Conservation (phyloP, 2,888 invertebrate species). For the Ornithoptera alexandrae region DNA sequence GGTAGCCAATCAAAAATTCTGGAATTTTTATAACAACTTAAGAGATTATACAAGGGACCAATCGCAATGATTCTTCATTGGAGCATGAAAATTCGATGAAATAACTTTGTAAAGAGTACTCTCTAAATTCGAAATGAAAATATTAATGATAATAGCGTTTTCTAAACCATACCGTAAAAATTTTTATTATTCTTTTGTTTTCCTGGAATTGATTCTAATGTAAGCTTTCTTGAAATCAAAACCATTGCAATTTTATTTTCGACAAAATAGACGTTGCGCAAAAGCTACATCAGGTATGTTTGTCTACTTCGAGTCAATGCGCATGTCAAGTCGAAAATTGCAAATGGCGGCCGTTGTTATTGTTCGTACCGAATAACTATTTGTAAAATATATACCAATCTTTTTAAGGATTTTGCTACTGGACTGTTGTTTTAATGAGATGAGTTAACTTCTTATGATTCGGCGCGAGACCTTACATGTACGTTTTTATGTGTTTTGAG, state of each 20-base stretch:
- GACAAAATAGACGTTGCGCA: constrained; percentile 42
- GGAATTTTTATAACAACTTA: constrained; percentile 60
- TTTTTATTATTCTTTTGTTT: not conserved
- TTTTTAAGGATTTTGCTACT: constrained; percentile 82
- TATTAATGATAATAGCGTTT: constrained; percentile 7
- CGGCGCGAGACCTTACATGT: constrained; percentile 74
- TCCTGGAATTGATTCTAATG: not conserved
- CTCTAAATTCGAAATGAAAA: not conserved
- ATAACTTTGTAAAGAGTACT: constrained; percentile 54
- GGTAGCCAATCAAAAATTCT: constrained; percentile 61
- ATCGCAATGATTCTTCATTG: constrained; percentile 58
- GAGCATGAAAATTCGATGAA: constrained; percentile 61
- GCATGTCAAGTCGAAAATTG: constrained; percentile 92
- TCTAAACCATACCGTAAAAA: not conserved
- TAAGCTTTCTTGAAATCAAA: not conserved
- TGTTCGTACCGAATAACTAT: constrained; percentile 94
- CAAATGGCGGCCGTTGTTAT: constrained; percentile 99
- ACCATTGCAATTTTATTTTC: constrained; percentile 24
- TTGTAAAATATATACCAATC: constrained; percentile 84
- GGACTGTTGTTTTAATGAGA: constrained; percentile 76
- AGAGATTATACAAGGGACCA: constrained; percentile 59
- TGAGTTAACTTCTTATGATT: constrained; percentile 74
- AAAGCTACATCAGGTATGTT: constrained; percentile 66
- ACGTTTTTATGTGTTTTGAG: constrained; percentile 78
- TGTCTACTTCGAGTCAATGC: constrained; percentile 79